Percentiles rank a stretch among this genome's conserved stretches.
phyloP scores from a whole-genome alignment of 2,797 vertebrate genomes.

The Crenichthys baileyi region DNA sequence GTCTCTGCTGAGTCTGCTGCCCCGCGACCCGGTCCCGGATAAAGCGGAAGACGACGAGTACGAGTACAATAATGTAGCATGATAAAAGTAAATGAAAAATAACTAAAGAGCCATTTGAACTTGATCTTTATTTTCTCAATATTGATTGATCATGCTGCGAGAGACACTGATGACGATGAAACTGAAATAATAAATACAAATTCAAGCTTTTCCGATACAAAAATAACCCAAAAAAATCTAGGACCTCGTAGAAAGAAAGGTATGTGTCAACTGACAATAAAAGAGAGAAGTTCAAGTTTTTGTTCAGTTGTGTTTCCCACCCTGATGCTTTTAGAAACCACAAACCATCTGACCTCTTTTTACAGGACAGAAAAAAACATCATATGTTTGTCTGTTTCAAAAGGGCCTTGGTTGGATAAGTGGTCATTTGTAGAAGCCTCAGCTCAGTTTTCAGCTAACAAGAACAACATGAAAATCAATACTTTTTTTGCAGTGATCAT shows the following conservation, averaged over 20 bases:
- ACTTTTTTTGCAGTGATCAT: conserved; percentile 70
- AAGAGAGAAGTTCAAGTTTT: conserved; percentile 17
- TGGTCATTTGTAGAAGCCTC: conserved; percentile 65
- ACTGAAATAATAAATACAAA: not conserved
- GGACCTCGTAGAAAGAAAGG: not conserved
- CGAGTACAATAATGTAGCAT: too few species aligned
- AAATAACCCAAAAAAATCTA: not conserved
- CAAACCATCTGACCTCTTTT: conserved; percentile 61
- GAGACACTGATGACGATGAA: not conserved
- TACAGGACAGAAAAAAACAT: conserved; percentile 27
- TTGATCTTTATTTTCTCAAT: not conserved
- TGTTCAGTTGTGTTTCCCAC: conserved; percentile 5
- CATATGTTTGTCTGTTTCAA: conserved; percentile 45
- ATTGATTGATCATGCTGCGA: not conserved
- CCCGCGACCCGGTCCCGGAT: too few species aligned
- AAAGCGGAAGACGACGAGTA: too few species aligned
- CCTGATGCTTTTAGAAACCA: conserved; percentile 44
- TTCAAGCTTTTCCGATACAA: not conserved
- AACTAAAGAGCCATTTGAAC: not conserved
- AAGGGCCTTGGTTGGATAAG: conserved; percentile 61
- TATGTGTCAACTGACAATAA: not conserved
- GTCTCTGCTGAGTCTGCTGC: too few species aligned
- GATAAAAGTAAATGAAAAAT: not conserved
- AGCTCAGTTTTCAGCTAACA: conserved; percentile 67
- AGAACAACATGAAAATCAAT: conserved; percentile 78